Percentiles rank a stretch among this genome's conserved stretches.
These are phyloP conservation scores for Bufo bufo DNA, from an alignment of 2,113 vertebrate genomes.

Conservation along the genomic window DNA sequence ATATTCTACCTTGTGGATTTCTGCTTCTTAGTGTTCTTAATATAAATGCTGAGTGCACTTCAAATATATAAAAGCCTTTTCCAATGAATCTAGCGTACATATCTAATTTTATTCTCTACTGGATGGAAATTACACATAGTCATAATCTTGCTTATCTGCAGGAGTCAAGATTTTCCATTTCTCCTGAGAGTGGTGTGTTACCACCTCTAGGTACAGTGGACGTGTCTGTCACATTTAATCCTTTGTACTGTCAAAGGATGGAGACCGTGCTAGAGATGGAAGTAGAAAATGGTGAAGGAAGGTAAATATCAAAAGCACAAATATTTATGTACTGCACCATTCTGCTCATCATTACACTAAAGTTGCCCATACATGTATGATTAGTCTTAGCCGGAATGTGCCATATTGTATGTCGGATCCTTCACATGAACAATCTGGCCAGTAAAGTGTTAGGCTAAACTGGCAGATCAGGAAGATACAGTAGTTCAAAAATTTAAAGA, in stretches of 20 bases:
- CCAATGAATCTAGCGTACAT: background rate
- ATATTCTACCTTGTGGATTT: too few relatives aligned
- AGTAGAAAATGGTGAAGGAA: slow-evolving; percentile 82
- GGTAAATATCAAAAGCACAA: slow-evolving; percentile 69
- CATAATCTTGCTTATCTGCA: slow-evolving; percentile 44
- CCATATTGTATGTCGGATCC: too few relatives aligned
- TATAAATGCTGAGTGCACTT: too few relatives aligned
- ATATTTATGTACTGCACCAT: background rate
- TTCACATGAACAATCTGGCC: too few relatives aligned
- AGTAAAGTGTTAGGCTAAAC: too few relatives aligned
- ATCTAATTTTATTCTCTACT: background rate
- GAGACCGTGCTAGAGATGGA: slow-evolving; percentile 80
- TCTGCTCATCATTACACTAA: background rate
- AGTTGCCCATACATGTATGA: too few relatives aligned
- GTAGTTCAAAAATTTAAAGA: too few relatives aligned
- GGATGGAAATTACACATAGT: background rate
- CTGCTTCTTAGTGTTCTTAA: too few relatives aligned
- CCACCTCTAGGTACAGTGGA: slow-evolving; percentile 70
- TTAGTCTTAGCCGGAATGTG: too few relatives aligned
- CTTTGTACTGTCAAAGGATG: slow-evolving; percentile 73
- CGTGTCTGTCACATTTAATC: slow-evolving; percentile 75
- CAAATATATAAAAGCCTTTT: background rate
- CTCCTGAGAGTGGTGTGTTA: slow-evolving; percentile 78
- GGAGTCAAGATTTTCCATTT: slow-evolving; percentile 75
- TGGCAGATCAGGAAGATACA: too few relatives aligned